Base-by-base conservation (phyloP, 2,797 vertebrate species). In the Aulostomus chinensis region DNA sequence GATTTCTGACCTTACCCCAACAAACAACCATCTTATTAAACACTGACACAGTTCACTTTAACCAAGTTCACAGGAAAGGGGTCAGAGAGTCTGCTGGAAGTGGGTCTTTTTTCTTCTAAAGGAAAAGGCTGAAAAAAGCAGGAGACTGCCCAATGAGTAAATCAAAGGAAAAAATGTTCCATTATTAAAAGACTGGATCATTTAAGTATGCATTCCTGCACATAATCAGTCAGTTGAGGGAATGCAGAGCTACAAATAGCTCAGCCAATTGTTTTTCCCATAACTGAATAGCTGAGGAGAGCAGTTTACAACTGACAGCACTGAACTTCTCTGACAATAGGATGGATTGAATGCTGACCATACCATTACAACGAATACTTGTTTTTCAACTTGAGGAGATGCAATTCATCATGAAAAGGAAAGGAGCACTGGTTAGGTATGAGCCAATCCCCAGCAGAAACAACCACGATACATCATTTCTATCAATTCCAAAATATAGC, bases 261-360 rank as follows among this genome's bases (percentile, higher is more conserved):
- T 76, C 49, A 15, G 55, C 34, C 72, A 55, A 77, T 76, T 84
- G 81, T 86, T 83, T 77, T 72, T 73, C 58, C 68, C 58, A 47
- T 53, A 37, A 56, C 52, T 56, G 75, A 87, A 85, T 22, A 77
- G 80, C 83, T 82, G 80, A 85, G 71, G 58, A 62, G 76, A 70
- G 79, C 76, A 76, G 59, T 84, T 83, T 75, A 73, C 64, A 50
- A 64, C 41, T 18, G 80, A 58, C 58, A 57, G 60, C 38, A 45
- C 34, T 38, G 36, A 71, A 73, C 43, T 39, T 55, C 49, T 76
- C 38, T 38, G 66, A 80, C 76, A 78, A 80, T 42, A 35, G 60
- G 21, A 55, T 16, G 21, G 61, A 69, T 77, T 46, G 59, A 50
- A 76, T 7, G 58, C 63, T 55, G 47, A 76, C 43, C n/a, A 26